Evolutionary conservation across 1,140 invertebrate species (phyloP).

Genomic region (Drosophila willistoni): DNA sequence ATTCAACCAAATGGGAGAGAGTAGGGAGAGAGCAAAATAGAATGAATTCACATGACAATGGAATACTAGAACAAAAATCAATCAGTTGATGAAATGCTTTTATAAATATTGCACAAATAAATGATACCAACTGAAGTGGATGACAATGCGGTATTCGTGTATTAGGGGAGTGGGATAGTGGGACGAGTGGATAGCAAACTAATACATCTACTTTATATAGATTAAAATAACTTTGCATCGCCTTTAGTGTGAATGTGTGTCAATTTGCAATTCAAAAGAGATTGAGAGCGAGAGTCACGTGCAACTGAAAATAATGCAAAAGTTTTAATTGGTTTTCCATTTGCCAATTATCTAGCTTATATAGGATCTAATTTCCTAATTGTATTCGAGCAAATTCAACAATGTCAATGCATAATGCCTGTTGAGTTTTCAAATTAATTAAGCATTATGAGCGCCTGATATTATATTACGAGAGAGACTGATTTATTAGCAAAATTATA

Average conservation of each 20-base stretch:
- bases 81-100: slow-evolving; percentile 76
- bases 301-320: slow-evolving; percentile 14
- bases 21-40: neutral
- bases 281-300: neutral
- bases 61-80: slow-evolving; percentile 45
- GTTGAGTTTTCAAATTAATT: slow-evolving; percentile 2
- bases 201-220: slow-evolving; percentile 7
- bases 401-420: neutral
- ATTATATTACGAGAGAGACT: neutral
- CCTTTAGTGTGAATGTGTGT: slow-evolving; percentile 2
- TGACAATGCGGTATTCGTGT: neutral
- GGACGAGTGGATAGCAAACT: neutral
- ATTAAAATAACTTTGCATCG: slow-evolving; percentile 30
- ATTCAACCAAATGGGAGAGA: neutral
- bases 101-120: slow-evolving; percentile 67
- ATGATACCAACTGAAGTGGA: slow-evolving; percentile 9
- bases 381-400: neutral
- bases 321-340: slow-evolving; percentile 24
- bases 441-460: neutral
- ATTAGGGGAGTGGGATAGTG: neutral
- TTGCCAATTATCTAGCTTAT: slow-evolving; percentile 6
- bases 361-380: slow-evolving; percentile 16
- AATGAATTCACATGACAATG: slow-evolving; percentile 31
- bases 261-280: neutral
- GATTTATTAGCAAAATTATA: neutral